These are phyloP conservation scores for Chaenocephalus aceratus DNA, from an alignment of 2,113 vertebrate species.

Conservation along the genomic window DNA sequence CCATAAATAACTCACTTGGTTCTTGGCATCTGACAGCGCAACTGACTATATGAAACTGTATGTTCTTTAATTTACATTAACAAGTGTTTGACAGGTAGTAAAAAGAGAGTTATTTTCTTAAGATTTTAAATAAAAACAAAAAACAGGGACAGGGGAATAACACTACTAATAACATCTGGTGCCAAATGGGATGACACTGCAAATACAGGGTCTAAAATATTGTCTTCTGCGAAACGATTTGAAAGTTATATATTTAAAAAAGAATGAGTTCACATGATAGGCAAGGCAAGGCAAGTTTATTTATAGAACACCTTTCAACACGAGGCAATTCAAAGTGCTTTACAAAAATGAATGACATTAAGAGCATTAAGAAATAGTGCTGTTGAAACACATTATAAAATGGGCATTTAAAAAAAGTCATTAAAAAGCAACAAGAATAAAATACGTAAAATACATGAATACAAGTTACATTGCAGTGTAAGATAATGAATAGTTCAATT, in stretches of 20 bases:
- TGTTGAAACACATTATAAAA: no score
- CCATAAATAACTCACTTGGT: not conserved
- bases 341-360: no score
- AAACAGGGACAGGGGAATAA: not conserved
- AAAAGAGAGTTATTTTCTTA: constrained; percentile 5
- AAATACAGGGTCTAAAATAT: not conserved
- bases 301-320: no score
- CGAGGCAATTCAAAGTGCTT: no score
- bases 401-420: no score
- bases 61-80: not conserved
- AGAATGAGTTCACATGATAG: constrained; percentile 7
- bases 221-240: not conserved
- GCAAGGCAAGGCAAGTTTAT: no score
- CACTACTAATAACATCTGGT: constrained; percentile 1
- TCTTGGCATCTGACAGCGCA: no score
- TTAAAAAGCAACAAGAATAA: no score
- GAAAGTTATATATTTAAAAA: constrained; percentile 10
- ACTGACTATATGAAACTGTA: not conserved
- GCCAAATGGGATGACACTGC: not conserved
- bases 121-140: not conserved
- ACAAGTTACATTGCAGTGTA: no score
- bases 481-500: no score
- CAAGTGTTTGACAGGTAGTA: constrained; percentile 4
- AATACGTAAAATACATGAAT: no score
- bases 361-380: no score